Evolutionary conservation across 2,113 vertebrate species (phyloP).

Genomic region (Hypanus sabinus): DNA sequence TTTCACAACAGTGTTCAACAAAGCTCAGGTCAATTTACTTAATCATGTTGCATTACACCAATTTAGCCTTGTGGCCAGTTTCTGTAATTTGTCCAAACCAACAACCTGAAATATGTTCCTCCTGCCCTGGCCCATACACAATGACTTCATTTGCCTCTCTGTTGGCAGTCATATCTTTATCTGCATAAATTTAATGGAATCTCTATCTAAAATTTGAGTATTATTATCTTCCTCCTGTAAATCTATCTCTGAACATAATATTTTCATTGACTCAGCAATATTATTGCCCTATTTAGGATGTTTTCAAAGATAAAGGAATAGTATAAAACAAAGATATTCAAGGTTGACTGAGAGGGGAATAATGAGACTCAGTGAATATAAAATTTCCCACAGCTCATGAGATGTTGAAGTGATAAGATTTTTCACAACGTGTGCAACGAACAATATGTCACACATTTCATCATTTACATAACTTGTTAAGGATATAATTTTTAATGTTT

Average conservation of each 20-base stretch:
- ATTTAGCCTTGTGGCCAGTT: neutral
- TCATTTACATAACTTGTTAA: conserved; percentile 12
- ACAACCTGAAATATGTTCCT: neutral
- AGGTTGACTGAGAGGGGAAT: neutral
- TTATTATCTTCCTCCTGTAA: neutral
- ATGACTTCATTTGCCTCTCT: neutral
- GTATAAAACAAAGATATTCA: neutral
- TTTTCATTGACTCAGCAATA: neutral
- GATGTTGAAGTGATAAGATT: neutral
- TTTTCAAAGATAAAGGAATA: neutral
- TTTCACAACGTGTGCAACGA: neutral
- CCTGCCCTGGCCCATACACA: neutral
- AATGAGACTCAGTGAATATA: neutral
- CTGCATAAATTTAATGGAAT: neutral
- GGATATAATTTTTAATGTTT: conserved; percentile 19
- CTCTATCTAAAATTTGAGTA: too few species aligned
- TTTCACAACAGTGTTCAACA: neutral
- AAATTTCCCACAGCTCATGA: neutral
- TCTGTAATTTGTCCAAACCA: neutral
- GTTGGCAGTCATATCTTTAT: neutral
- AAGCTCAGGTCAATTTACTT: neutral
- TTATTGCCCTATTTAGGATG: neutral
- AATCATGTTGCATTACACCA: too few species aligned
- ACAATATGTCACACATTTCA: neutral
- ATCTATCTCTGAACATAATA: neutral